Base-by-base conservation (phyloP, 2,888 invertebrate genomes). In the Trimorus sp. region DNA sequence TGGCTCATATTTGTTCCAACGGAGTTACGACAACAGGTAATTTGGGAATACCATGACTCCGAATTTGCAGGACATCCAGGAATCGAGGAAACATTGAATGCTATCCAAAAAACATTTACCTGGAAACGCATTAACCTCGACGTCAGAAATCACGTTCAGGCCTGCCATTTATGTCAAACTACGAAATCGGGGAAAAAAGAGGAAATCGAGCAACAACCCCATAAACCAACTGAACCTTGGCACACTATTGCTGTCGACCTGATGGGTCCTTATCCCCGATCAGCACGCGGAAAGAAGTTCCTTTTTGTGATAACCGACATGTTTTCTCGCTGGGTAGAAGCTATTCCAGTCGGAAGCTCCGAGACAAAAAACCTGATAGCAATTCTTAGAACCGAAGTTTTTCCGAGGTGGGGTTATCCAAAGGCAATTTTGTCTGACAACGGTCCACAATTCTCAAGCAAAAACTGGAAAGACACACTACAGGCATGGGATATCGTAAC, bases 281-380 rank as follows among this genome's bases (percentile, higher is more conserved):
- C 16, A 14, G n/a, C 75, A 11, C 48, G 59, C 51, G 66, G 66
- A 37, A 75, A 66, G 49, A 66, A 11, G 49, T 66, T n/a, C 14
- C n/a, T 75, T 5, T 16, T 75, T 0, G 75, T 75, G 4, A 15
- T 66, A 2, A 75, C 75, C n/a, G 75, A 75, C n/a, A 11, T 75
- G 38, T 75, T 66, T 12, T 75, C 75, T 7, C 66, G 75, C 1
- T 74, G 73, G 73, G 26, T 40, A 6, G 73, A 74, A 49, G 56
- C 63, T 0, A 56, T 56, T 12, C 53, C 73, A 6, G 1, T 74
- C 0, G 8, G 38, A n/a, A 40, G 59, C 15, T 38, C 66, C 1
- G 45, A 75, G 42, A 59, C 75, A 12, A 26, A 65, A 3, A 1
- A 7, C 8, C 58, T 74, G 4, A 5, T 49, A 15, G n/a, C 12